A percentile compares a stretch with the other conserved stretches of the same genome.
These are phyloP conservation scores for Coecobrya sp. DNA, from an alignment of 2,888 invertebrate species.

Conservation along the genomic window DNA sequence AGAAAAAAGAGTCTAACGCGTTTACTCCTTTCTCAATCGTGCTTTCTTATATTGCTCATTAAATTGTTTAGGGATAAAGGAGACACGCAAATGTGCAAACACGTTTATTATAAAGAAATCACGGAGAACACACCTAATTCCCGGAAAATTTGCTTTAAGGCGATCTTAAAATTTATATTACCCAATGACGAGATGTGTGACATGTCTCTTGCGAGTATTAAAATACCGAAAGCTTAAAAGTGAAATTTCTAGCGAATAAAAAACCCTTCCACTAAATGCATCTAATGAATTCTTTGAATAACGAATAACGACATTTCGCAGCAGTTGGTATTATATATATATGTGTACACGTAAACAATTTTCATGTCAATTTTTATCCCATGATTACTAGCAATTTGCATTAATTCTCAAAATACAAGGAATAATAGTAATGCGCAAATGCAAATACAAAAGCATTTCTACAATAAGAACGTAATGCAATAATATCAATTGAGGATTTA, in stretches of 20 bases:
- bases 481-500: conserved; percentile 24
- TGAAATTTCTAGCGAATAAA: neutral
- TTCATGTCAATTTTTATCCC: conserved; percentile 27
- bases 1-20: neutral
- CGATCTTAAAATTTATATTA: neutral
- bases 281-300: conserved; percentile 43
- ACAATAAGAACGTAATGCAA: neutral
- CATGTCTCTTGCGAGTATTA: neutral
- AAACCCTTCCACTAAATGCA: neutral
- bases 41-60: conserved; percentile 30
- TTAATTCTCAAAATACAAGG: conserved; percentile 47
- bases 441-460: conserved; percentile 31
- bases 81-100: neutral
- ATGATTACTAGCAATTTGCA: conserved; percentile 45
- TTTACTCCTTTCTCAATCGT: neutral
- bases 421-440: conserved; percentile 11
- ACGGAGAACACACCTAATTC: conserved; percentile 50
- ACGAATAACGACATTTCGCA: conserved; percentile 30
- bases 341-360: conserved; percentile 39
- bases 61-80: neutral
- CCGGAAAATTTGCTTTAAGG: conserved; percentile 24
- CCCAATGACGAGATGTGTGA: neutral
- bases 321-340: no score
- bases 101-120: neutral
- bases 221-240: neutral